Base-by-base conservation (phyloP, 1,140 invertebrate species). In the Amphibalanus amphitrite region DNA sequence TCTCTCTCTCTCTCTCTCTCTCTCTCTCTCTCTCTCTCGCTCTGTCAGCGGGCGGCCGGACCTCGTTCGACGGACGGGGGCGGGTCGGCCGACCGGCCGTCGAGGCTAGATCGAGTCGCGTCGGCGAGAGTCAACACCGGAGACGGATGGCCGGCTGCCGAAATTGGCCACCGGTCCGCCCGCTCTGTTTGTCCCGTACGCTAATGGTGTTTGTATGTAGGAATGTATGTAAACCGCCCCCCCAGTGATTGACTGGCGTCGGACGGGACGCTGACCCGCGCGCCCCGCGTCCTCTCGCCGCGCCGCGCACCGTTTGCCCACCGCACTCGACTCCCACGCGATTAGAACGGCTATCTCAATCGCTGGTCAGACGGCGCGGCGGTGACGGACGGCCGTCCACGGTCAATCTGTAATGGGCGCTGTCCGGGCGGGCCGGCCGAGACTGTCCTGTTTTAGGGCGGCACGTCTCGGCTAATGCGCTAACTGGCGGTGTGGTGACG, bases 191-290 rank as follows among this genome's bases (percentile, higher is more conserved):
- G 47, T 20, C 47, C 20, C 47, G 47, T 20, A 20, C 47, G 47
- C 47, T 59, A 59, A 59, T 59, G 47, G 47, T 59, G 47, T 59
- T 59, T 59, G 47, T 59, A 59, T 59, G 47, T 59, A 59, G 47
- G 47, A 59, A 59, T 59, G 47, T 59, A 59, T 59, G 47, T 59
- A 59, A 59, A 59, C 47, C 47, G 47, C 47, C 47, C 47, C 38
- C 13, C 23, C 47, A 1, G 47, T 20, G 47, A 59, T 59, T 59
- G 47, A 59, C 47, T 59, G 47, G 6, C 17, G 20, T 8, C 13
- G 10, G 10, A 8, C 23, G 10, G 47, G 47, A 59, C 47, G 47
- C 47, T 59, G 47, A 59, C 47, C 47, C 47, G 33, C 33, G 33
- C 33, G 4, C 33, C 4, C 33, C 33, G 4, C 33, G n/a, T 38